Evolutionary conservation across 2,113 vertebrate genomes (phyloP).

Genomic region (Phrynosoma blainvillii): DNA sequence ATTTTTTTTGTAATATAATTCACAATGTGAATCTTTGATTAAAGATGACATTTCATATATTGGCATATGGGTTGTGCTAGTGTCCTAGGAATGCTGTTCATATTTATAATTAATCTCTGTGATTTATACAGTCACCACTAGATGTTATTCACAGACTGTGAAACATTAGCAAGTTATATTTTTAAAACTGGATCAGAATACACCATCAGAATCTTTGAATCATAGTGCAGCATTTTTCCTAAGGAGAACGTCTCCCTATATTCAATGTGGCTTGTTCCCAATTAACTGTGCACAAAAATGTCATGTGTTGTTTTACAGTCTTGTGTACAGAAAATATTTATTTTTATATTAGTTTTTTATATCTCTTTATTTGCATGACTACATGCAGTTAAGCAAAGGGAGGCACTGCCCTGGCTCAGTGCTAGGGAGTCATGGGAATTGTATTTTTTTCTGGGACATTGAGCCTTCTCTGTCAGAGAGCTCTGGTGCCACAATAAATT

Average conservation of each 20-base stretch:
- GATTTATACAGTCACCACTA: conserved; percentile 63
- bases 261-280: not conserved
- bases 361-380: not conserved
- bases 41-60: not conserved
- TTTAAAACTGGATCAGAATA: not conserved
- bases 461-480: no score
- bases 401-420: no score
- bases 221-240: not conserved
- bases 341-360: no score
- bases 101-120: conserved; percentile 19
- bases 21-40: conserved; percentile 12
- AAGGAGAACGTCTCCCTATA: not conserved
- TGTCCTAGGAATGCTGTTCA: conserved; percentile 16
- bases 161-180: conserved; percentile 58
- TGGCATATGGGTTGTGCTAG: not conserved
- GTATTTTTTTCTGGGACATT: no score
- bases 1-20: conserved; percentile 19
- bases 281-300: no score
- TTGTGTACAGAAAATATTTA: no score
- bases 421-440: no score
- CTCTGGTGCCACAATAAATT: no score
- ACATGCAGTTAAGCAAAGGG: not conserved
- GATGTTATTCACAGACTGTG: conserved; percentile 62
- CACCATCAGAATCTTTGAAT: not conserved
- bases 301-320: no score